Base-by-base conservation (phyloP, 1,140 invertebrate species). In the Agrypnia vestita region DNA sequence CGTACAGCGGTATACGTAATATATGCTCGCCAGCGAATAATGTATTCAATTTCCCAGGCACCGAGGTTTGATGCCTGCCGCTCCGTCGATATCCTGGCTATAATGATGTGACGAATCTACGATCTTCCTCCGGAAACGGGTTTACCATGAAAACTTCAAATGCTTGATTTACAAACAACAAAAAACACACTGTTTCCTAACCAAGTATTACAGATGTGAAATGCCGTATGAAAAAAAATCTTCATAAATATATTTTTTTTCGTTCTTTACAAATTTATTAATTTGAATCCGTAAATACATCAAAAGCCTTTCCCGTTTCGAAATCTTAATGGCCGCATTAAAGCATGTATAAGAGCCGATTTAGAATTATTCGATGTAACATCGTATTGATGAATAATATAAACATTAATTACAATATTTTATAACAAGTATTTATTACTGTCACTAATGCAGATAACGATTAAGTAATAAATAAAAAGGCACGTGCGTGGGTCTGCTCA, bases 11-110 rank as follows among this genome's bases (percentile, higher is more conserved):
- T 3, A 53, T 7, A n/a, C 7, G 53, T 56, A 56, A 56, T 56
- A 17, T 56, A 56, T 56, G 11, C 11, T 51, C 11, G 3, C 11
- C 11, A 9, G n/a, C 49, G n/a, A n/a, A 56, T 13, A 56, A 56
- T 35, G 25, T 35, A 35, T 56, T 15, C 12, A n/a, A 56, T 56
- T 56, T 56, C 53, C 17, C 53, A 51, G 53, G 53, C n/a, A 17
- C n/a, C 17, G 53, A 56, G 19, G 61, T 62, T 25, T 62, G 15
- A 4, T 25, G 61, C 21, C 0, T 62, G 35, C 61, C 61, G 61
- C 15, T 21, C 25, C 21, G 21, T 62, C 25, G 61, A 35, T 62
- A 62, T 62, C 61, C 61, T 62, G 61, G 17, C 19, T 62, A 62
- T 62, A 62, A 62, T 62, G 61, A 62, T 62, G 61, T 8, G 10